A percentile compares a stretch with the other conserved stretches of the same genome.
Evolutionary conservation across 1,140 invertebrate genomes (phyloP).

Genomic region (Dinothrombium tinctorium): DNA sequence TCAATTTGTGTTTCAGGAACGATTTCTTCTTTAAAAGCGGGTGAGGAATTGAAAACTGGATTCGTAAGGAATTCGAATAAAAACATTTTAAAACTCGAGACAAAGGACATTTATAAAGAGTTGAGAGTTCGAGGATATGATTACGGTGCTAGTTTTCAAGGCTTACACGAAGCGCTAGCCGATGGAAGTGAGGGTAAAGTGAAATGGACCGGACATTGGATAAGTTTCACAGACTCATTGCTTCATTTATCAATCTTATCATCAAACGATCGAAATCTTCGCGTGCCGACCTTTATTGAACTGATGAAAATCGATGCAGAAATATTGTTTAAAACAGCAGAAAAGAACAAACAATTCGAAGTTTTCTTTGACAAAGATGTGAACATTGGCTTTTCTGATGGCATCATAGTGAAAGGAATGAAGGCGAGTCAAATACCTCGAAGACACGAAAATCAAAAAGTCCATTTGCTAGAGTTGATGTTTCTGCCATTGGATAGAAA

Average conservation of each 20-base stretch:
- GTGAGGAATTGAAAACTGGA: background rate
- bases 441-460: slow-evolving; percentile 45
- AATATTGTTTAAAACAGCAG: background rate
- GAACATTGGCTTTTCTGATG: slow-evolving; percentile 7
- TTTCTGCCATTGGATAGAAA: background rate
- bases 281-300: slow-evolving; percentile 31
- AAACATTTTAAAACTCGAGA: slow-evolving; percentile 22
- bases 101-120: slow-evolving; percentile 46
- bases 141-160: slow-evolving; percentile 63
- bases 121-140: slow-evolving; percentile 73
- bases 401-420: slow-evolving; percentile 16
- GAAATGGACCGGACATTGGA: slow-evolving; percentile 66
- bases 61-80: background rate
- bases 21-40: slow-evolving; percentile 27
- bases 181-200: slow-evolving; percentile 34
- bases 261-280: background rate
- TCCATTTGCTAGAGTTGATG: background rate
- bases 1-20: slow-evolving; percentile 47
- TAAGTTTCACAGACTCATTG: slow-evolving; percentile 40
- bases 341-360: slow-evolving; percentile 6
- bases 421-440: slow-evolving; percentile 35
- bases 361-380: slow-evolving; percentile 6
- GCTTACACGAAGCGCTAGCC: slow-evolving; percentile 31
- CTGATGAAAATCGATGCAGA: background rate
- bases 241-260: background rate